A percentile compares a stretch with the other conserved stretches of the same genome.
These are phyloP conservation scores for Dinoponera quadriceps DNA, from an alignment of 1,140 invertebrate species.

Conservation along the genomic window DNA sequence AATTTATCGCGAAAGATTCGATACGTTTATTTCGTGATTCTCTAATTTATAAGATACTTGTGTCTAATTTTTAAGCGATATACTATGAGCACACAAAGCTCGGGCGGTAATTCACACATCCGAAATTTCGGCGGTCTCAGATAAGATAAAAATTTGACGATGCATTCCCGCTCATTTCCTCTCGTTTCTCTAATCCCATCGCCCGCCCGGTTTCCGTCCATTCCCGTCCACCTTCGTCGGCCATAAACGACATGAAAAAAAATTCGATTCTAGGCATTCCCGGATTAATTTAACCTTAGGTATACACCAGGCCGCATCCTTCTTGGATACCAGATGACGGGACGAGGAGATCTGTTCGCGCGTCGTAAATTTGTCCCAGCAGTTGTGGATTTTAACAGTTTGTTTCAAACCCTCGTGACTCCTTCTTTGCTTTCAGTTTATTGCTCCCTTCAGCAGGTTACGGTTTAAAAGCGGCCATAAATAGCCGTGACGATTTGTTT, in stretches of 20 bases:
- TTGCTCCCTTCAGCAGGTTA: constrained; percentile 34
- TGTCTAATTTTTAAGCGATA: background rate
- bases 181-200: too few species aligned
- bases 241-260: background rate
- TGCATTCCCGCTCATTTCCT: background rate
- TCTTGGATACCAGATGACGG: constrained; percentile 33
- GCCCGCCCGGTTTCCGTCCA: constrained; percentile 32
- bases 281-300: constrained; percentile 27
- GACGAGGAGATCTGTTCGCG: constrained; percentile 49
- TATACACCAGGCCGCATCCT: background rate
- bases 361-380: constrained; percentile 52
- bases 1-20: too few species aligned
- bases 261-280: constrained; percentile 8
- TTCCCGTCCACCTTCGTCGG: constrained; percentile 54
- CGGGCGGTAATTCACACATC: constrained; percentile 16
- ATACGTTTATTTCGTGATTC: too few species aligned
- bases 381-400: background rate
- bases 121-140: constrained; percentile 13
- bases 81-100: background rate
- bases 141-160: constrained; percentile 27
- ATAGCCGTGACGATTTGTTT: constrained; percentile 42
- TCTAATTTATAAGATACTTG: too few species aligned
- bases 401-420: background rate
- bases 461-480: constrained; percentile 47
- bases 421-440: constrained; percentile 27